Evolutionary conservation across 2,797 vertebrate species (phyloP).

Genomic region (Novumbra hubbsi): DNA sequence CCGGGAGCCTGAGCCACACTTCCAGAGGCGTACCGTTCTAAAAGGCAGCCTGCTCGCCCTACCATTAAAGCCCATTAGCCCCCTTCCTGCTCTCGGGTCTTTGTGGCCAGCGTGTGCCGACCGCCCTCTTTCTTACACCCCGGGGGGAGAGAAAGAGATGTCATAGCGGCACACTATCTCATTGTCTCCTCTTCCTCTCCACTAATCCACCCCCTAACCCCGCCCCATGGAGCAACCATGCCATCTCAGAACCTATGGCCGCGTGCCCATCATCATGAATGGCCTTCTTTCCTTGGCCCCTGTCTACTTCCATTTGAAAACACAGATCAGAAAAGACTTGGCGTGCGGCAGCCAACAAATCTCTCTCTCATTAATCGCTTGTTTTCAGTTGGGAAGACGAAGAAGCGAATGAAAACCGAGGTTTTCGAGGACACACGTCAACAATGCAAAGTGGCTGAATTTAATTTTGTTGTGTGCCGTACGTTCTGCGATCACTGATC

Average conservation of each 20-base stretch:
- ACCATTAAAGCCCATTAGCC: no score
- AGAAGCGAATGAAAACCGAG: no score
- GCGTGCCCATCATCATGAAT: slow-evolving; percentile 29
- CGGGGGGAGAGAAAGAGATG: slow-evolving; percentile 8
- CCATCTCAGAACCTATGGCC: slow-evolving; percentile 13
- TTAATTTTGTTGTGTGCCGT: no score
- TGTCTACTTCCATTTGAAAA: background rate
- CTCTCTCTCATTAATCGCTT: background rate
- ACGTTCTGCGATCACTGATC: background rate
- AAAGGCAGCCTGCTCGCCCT: no score
- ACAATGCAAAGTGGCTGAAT: no score
- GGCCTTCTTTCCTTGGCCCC: slow-evolving; percentile 9
- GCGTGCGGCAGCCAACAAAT: background rate
- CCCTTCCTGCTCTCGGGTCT: slow-evolving; percentile 14
- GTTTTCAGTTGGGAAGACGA: no score
- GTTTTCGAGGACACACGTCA: no score
- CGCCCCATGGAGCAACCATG: slow-evolving; percentile 24
- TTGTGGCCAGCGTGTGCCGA: slow-evolving; percentile 51
- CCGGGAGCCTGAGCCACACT: no score
- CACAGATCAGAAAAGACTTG: background rate
- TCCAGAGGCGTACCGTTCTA: no score
- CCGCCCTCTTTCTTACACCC: background rate
- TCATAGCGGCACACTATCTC: slow-evolving; percentile 32
- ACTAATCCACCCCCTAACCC: slow-evolving; percentile 22
- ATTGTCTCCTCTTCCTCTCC: slow-evolving; percentile 31